phyloP scores from a whole-genome alignment of 2,113 vertebrate genomes.

The Atractosteus spatula region DNA sequence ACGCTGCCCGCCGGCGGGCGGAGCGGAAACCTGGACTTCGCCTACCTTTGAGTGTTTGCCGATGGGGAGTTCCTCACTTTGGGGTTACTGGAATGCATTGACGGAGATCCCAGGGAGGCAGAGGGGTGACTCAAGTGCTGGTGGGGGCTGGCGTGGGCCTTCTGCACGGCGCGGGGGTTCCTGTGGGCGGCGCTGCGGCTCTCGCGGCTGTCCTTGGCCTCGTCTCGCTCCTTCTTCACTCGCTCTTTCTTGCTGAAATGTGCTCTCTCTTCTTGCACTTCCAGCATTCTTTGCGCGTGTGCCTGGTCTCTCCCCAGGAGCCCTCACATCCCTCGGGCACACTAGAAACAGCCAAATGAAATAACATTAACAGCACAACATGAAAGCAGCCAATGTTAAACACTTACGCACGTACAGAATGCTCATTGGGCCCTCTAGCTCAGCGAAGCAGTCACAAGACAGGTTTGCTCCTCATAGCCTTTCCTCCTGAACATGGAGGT shows the following conservation, averaged over 20 bases:
- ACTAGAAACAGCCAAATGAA: conserved; percentile 39
- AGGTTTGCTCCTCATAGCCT: too few species aligned
- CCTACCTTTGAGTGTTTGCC: conserved; percentile 86
- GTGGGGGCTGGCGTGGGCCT: conserved; percentile 48
- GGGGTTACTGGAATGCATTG: conserved; percentile 93
- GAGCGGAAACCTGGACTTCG: not conserved
- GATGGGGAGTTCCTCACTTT: conserved; percentile 89
- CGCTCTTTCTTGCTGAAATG: conserved; percentile 75
- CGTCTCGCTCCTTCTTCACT: conserved; percentile 76
- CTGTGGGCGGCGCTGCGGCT: conserved; percentile 42
- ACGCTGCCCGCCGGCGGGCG: too few species aligned
- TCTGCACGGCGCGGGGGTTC: conserved; percentile 31
- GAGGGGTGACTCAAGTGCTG: conserved; percentile 74
- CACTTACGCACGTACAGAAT: too few species aligned
- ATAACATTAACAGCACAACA: too few species aligned
- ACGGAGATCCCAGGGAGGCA: conserved; percentile 78
- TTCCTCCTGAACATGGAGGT: too few species aligned
- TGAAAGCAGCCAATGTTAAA: too few species aligned
- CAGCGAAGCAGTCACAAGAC: too few species aligned
- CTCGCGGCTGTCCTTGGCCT: conserved; percentile 56
- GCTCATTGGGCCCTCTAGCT: too few species aligned
- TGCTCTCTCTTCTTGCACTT: conserved; percentile 75
- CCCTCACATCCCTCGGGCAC: conserved; percentile 84
- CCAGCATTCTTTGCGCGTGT: conserved; percentile 80
- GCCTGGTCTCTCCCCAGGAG: conserved; percentile 75